Base-by-base conservation (phyloP, 2,113 vertebrate genomes). In the Sprattus sprattus region DNA sequence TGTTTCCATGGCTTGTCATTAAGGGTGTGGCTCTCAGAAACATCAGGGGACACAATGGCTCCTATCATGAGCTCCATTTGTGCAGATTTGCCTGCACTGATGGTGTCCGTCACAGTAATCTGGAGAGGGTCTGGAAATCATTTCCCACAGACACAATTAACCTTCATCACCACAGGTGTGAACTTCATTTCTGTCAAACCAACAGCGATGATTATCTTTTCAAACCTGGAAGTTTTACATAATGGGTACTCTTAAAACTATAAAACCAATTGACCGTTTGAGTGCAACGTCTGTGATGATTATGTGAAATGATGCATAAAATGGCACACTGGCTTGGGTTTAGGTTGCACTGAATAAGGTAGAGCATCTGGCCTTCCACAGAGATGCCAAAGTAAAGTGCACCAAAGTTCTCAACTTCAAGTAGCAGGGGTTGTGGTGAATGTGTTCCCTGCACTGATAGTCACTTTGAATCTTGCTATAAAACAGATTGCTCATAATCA, bases 41-140 rank as follows among this genome's bases (percentile, higher is more conserved):
- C 82, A 60, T 86, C 44, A 82, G 67, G 47, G 47, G 86, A 44
- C 83, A 75, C 25, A 85, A 57, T 39, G 57, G 13, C n/a, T 87
- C 64, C 39, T 52, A 46, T 90, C 89, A 91, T 90, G 89, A 88
- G 46, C 54, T 75, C 75, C 86, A 89, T 90, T 88, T 89, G 54
- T 71, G 39, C 67, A 81, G 28, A 78, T 83, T 49, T 88, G 10
- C 54, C n/a, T 54, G 45, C 39, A 32, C 39, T 85, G 80, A 54
- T 88, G 54, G 45, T 32, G 45, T 82, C 45, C 49, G 81, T 83
- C 84, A 82, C 11, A 78, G 80, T 82, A 54, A 83, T 52, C 67
- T 83, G 86, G 50, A 45, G 50, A 83, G 45, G 57, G 78, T 84
- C 47, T 82, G 44, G 81, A 20, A 39, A 28, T 67, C 25, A 6